Evolutionary conservation across 2,797 vertebrate genomes (phyloP).

Genomic region (Sebastes kiyomatsui): DNA sequence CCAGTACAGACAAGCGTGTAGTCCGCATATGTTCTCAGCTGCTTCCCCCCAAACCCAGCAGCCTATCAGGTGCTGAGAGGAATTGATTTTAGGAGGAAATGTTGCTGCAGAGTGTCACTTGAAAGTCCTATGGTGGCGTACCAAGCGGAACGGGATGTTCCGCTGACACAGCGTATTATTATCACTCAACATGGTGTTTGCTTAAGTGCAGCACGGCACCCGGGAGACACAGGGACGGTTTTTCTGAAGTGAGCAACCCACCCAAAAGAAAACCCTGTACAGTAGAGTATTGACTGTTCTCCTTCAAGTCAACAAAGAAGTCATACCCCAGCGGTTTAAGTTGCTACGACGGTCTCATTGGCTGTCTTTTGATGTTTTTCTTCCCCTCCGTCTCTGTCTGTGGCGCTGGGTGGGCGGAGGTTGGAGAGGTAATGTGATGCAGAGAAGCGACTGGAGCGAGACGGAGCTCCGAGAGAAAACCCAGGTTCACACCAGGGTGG

Average conservation of each 20-base stretch:
- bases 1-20: neutral
- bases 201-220: conserved; percentile 19
- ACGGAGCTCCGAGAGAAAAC: conserved; percentile 59
- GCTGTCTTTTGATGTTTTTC: conserved; percentile 53
- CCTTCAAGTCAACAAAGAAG: conserved; percentile 46
- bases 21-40: neutral
- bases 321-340: conserved; percentile 34
- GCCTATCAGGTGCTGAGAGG: conserved; percentile 6
- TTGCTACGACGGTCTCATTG: conserved; percentile 26
- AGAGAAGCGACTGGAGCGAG: conserved; percentile 74
- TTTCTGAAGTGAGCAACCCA: conserved; percentile 1
- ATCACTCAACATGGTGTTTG: conserved; percentile 39
- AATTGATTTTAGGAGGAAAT: conserved; percentile 44
- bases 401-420: conserved; percentile 57
- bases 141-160: conserved; percentile 37
- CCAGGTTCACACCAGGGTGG: conserved; percentile 66
- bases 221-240: conserved; percentile 5
- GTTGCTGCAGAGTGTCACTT: conserved; percentile 37
- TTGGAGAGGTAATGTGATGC: conserved; percentile 75
- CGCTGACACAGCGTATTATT: conserved; percentile 44
- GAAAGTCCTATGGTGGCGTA: conserved; percentile 29
- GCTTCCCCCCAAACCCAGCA: neutral
- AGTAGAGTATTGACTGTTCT: conserved; percentile 17
- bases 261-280: neutral
- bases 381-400: conserved; percentile 26